These are phyloP conservation scores for Terebella lapidaria DNA, from an alignment of 2,888 invertebrate species.

Conservation along the genomic window DNA sequence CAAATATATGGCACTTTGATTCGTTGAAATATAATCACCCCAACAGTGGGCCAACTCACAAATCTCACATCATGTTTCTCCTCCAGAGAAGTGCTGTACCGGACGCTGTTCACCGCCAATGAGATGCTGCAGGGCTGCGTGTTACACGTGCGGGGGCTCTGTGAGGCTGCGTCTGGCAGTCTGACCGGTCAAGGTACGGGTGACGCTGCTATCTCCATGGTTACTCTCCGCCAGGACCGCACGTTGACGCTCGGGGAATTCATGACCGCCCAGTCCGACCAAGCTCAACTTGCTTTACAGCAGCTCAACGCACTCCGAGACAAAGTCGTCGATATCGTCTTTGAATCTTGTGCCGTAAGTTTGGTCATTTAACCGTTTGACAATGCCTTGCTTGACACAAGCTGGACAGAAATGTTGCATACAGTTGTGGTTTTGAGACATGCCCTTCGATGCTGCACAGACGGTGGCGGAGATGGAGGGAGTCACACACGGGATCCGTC, in stretches of 20 bases:
- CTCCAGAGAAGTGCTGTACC: slow-evolving; percentile 34
- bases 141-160: slow-evolving; percentile 44
- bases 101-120: slow-evolving; percentile 44
- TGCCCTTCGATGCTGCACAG: slow-evolving; percentile 23
- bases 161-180: slow-evolving; percentile 44
- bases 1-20: too few relatives aligned
- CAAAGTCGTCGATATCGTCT: slow-evolving; percentile 44
- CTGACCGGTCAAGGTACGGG: slow-evolving; percentile 26
- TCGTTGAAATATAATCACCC: too few relatives aligned
- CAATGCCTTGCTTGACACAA: too few relatives aligned
- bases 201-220: slow-evolving; percentile 35
- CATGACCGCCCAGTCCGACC: slow-evolving; percentile 33
- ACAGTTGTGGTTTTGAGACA: not conserved
- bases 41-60: too few relatives aligned
- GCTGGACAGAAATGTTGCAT: too few relatives aligned
- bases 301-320: slow-evolving; percentile 37
- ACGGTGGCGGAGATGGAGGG: slow-evolving; percentile 53
- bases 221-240: slow-evolving; percentile 34
- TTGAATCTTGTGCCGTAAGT: slow-evolving; percentile 50
- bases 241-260: slow-evolving; percentile 44
- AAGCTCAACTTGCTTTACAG: slow-evolving; percentile 32
- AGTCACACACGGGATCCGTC: slow-evolving; percentile 43
- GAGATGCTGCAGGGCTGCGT: slow-evolving; percentile 50
- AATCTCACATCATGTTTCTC: too few relatives aligned
- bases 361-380: not conserved